Conservation (phyloP, 1,140 invertebrate species). For the Gryllus bimaculatus region DNA sequence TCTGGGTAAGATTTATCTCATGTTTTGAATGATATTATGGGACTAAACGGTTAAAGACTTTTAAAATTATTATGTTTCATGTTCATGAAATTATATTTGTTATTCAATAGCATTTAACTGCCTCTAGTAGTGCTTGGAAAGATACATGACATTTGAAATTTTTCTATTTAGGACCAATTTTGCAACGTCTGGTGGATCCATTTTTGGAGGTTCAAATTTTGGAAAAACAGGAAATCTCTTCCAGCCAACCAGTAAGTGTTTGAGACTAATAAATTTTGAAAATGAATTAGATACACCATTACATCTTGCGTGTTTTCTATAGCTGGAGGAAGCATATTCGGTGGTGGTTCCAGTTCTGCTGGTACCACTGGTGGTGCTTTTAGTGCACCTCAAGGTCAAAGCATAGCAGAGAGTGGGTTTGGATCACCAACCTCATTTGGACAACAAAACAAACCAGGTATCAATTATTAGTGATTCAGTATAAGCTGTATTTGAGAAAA, state of each 20-base stretch:
- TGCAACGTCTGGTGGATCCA: slow-evolving; percentile 12
- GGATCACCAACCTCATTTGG: slow-evolving; percentile 10
- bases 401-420: slow-evolving; percentile 18
- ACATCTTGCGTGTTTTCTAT: background rate
- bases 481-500: too few relatives aligned
- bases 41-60: background rate
- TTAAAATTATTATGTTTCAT: background rate
- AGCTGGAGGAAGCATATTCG: slow-evolving; percentile 11
- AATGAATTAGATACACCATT: background rate
- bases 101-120: background rate
- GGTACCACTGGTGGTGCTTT: slow-evolving; percentile 13
- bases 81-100: background rate
- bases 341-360: background rate
- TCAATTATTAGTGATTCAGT: too few relatives aligned
- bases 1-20: background rate
- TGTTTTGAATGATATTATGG: background rate
- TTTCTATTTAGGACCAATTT: slow-evolving; percentile 8
- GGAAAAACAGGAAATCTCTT: slow-evolving; percentile 10
- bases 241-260: slow-evolving; percentile 7
- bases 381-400: slow-evolving; percentile 9
- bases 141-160: too few relatives aligned
- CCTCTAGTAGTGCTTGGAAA: background rate
- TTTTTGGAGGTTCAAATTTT: slow-evolving; percentile 15
- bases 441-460: slow-evolving; percentile 17
- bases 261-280: background rate